A percentile compares a stretch with the other conserved stretches of the same genome.
Evolutionary conservation across 1,140 invertebrate genomes (phyloP).

Genomic region (Helicoverpa zea): DNA sequence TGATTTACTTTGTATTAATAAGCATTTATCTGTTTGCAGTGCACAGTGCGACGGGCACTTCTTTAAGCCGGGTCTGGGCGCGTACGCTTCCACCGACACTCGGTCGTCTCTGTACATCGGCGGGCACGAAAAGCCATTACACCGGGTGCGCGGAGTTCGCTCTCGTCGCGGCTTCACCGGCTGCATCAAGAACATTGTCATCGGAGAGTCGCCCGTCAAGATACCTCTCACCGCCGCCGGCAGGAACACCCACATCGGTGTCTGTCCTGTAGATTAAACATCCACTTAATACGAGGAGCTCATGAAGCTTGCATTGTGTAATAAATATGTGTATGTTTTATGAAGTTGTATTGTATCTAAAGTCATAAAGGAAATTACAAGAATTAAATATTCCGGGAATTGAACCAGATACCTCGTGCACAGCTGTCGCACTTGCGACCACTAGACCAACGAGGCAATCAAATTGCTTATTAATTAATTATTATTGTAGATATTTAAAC

Average conservation of each 20-base stretch:
- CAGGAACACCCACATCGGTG: constrained; percentile 90
- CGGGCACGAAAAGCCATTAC: constrained; percentile 89
- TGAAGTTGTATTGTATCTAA: too few species aligned
- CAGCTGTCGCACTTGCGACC: too few species aligned
- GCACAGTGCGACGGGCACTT: constrained; percentile 91
- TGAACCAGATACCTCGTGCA: too few species aligned
- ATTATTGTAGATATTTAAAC: too few species aligned
- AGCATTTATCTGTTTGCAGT: constrained; percentile 87
- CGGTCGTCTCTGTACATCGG: constrained; percentile 96
- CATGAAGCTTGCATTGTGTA: too few species aligned
- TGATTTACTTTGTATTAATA: not conserved
- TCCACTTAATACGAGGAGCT: not conserved
- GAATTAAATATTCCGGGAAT: too few species aligned
- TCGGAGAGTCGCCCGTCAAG: constrained; percentile 88
- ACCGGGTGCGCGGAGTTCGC: constrained; percentile 86
- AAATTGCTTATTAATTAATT: too few species aligned
- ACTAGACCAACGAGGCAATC: too few species aligned
- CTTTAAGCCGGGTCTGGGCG: constrained; percentile 90
- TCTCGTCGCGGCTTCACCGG: constrained; percentile 92
- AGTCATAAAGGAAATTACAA: too few species aligned
- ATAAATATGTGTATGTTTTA: too few species aligned
- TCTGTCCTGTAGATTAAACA: constrained; percentile 90
- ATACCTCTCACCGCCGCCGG: constrained; percentile 88
- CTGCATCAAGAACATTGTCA: constrained; percentile 92
- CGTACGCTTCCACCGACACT: constrained; percentile 91